Evolutionary conservation across 2,113 vertebrate genomes (phyloP), one percentile per base, ranked within the genome.

Genomic region (Pogonocichla stellata): DNA sequence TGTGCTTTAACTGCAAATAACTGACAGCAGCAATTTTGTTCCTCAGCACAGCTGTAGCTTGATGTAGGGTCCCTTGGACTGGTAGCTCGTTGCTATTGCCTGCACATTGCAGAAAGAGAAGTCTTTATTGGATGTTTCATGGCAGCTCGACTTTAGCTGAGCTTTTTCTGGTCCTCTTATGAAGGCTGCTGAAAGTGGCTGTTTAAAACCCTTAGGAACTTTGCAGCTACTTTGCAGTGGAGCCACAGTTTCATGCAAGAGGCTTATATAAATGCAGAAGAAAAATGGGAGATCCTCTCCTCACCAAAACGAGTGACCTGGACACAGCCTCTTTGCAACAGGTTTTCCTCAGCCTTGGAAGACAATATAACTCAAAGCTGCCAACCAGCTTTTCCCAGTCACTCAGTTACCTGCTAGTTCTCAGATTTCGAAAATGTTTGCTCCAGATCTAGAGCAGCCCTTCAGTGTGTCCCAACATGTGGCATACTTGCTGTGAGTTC

Each of bases 1-100:
- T 87, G 92, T 84, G 86, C 79, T 87, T 95, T 96, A 97, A 94
- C 91, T 88, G 80, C 70, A 91, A 73, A 93, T 79, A 91, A 88
- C 67, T 95, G 94, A 92, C 88, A 91, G 71, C 50, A 78, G 73
- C 95, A 94, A 94, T 97, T 96, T 93, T 40, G 60, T 48, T 86
- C 82, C 96, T 96, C 50, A 74, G 92, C n/a, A 51, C 74, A 93
- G 79, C 62, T 58, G 36, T 94, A 85, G 94, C 42, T 58, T 73
- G 70, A 94, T 9, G 6, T 14, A 58, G 50, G 86, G 53, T 88
- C 81, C 86, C 74, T 95, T 86, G 89, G 74, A 95, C 83, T 81
- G 85, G 71, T 66, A 51, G 45, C 65, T 70, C 77, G 74, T 43
- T 3, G 1, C 71, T 61, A 2, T 74, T 82, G 62, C 62, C 60